Conservation (phyloP, 1,140 invertebrate species). For the Drosophila mojavensis region DNA sequence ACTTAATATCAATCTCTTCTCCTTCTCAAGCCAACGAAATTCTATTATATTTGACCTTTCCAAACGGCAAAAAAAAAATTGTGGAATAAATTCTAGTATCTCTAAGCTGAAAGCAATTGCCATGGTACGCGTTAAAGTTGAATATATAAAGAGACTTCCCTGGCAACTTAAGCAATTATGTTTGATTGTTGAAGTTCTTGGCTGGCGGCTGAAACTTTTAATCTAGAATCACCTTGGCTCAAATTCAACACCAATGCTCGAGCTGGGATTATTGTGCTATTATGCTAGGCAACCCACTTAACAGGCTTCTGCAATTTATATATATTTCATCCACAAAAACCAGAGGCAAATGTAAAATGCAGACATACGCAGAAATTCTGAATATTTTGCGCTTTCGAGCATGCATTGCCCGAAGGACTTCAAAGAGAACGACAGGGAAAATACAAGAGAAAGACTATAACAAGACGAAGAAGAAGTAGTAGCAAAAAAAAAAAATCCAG, state of each 20-base stretch:
- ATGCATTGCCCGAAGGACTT: background rate
- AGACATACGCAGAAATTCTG: constrained; percentile 7
- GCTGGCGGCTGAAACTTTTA: background rate
- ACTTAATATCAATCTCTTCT: too few relatives aligned
- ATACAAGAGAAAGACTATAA: too few relatives aligned
- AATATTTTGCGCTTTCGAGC: background rate
- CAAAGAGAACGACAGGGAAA: background rate
- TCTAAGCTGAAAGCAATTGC: too few relatives aligned
- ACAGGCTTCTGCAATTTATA: constrained; percentile 6
- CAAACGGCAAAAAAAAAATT: too few relatives aligned
- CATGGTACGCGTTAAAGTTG: too few relatives aligned
- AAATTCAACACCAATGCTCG: background rate
- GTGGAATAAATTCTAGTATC: too few relatives aligned
- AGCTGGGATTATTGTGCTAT: background rate
- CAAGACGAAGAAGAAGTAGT: too few relatives aligned
- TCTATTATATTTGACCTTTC: too few relatives aligned
- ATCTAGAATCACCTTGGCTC: background rate
- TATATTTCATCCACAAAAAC: background rate
- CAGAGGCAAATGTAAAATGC: constrained; percentile 16
- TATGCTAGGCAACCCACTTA: constrained; percentile 2
- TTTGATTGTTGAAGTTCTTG: background rate
- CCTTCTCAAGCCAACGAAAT: too few relatives aligned
- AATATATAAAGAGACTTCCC: too few relatives aligned
- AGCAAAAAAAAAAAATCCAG: background rate
- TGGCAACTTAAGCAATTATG: too few relatives aligned